Conservation (phyloP, 92 coral and sea anemone species). For the Epizoanthus rinbou region DNA sequence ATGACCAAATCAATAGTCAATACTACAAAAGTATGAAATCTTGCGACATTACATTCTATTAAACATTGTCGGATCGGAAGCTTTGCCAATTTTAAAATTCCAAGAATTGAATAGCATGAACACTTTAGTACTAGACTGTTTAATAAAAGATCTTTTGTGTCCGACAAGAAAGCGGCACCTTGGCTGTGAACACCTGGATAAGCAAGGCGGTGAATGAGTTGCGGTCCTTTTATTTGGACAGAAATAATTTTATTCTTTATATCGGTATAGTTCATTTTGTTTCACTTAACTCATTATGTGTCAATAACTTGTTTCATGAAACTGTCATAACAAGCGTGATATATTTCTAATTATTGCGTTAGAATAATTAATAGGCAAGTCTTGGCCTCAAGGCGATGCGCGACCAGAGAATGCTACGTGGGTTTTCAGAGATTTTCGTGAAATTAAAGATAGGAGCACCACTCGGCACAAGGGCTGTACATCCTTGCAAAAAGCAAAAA, state of each 20-base stretch:
- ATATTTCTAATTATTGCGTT: slow-evolving; percentile 22
- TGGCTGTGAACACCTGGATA: slow-evolving; percentile 33
- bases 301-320: not conserved
- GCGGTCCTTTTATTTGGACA: not conserved
- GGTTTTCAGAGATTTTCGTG: no score
- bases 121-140: not conserved
- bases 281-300: slow-evolving; percentile 8
- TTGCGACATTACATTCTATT: no score
- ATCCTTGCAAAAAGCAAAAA: no score
- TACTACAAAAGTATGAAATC: no score
- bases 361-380: slow-evolving; percentile 9
- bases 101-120: not conserved
- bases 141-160: slow-evolving; percentile 12
- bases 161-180: slow-evolving; percentile 8
- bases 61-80: not conserved
- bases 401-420: not conserved
- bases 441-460: no score
- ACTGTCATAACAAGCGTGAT: not conserved
- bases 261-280: slow-evolving; percentile 6
- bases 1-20: no score
- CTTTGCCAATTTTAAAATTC: not conserved
- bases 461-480: no score
- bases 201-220: slow-evolving; percentile 22
- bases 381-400: not conserved
- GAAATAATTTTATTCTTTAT: slow-evolving; percentile 12